A percentile compares a stretch with the other conserved stretches of the same genome.
phyloP scores from a whole-genome alignment of 2,797 vertebrate genomes.

The Alauda arvensis region DNA sequence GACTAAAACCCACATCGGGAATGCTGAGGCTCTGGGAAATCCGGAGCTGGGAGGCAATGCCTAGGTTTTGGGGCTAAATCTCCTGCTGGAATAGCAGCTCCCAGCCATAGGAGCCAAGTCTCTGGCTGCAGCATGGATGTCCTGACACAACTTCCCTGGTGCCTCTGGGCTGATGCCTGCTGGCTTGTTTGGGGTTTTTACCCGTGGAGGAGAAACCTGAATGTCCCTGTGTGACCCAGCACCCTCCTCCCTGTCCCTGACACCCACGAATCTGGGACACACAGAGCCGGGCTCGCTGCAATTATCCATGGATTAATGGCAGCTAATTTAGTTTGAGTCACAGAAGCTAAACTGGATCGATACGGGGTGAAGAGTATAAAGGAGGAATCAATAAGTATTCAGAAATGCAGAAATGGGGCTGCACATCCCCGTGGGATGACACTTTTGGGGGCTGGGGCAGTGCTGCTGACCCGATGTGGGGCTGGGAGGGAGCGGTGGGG shows the following conservation, averaged over 20 bases:
- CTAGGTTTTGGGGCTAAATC: not conserved
- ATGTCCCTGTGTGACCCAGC: not conserved
- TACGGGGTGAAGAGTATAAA: not conserved
- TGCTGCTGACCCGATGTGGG: rapidly evolving
- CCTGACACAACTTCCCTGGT: not conserved
- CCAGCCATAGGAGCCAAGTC: rapidly evolving
- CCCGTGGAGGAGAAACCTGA: not conserved
- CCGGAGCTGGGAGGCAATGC: not conserved
- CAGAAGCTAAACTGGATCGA: slow-evolving; percentile 18
- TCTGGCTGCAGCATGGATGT: not conserved
- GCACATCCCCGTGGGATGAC: not conserved
- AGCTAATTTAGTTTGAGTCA: slow-evolving; percentile 51
- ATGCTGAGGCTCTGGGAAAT: not conserved
- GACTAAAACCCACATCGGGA: not conserved
- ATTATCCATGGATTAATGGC: slow-evolving; percentile 31
- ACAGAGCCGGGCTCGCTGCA: not conserved
- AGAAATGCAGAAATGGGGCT: not conserved
- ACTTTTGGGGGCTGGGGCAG: not conserved
- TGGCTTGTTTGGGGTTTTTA: not conserved
- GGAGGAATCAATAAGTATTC: not conserved
- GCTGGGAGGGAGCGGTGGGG: not conserved
- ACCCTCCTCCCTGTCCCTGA: not conserved
- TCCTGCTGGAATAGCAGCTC: not conserved
- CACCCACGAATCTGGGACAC: slow-evolving; percentile 3
- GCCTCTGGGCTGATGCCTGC: not conserved